Base-by-base conservation (phyloP, 2,797 vertebrate genomes). In the Siniperca obscura region DNA sequence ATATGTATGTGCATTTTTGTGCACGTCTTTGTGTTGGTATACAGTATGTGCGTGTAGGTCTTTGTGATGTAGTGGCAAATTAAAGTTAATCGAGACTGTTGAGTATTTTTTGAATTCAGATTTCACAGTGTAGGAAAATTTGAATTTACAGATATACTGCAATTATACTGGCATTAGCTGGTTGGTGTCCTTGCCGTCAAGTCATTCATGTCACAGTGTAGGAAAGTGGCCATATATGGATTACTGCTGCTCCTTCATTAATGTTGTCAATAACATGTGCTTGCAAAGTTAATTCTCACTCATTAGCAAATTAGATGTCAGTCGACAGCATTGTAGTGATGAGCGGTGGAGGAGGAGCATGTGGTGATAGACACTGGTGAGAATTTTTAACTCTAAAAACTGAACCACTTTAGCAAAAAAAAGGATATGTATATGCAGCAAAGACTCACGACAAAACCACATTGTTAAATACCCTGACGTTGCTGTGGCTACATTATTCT, bases 201-300 rank as follows among this genome's bases (percentile, higher is more conserved):
- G 38, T 53, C 34, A 61, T 76, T 25, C 34, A 19, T 56, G 60
- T 70, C 36, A 48, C 27, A 12, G 25, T 42, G 27, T 13, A 60
- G 76, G 61, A 61, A 66, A 60, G 38, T 19, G 14, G 38, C 76
- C 74, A 73, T 2, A 40, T 55, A 81, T 65, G 1, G 71, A 83
- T 78, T 52, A 21, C 27, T 74, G 56, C 22, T 40, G 22, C 66
- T 72, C 17, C 70, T 82, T 73, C 53, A 48, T 66, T 68, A n/a
- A 52, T 2, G 0, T 3, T 46, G 30, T 70, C 59, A 61, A 79
- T 87, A 69, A 71, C 19, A 25, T 27, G 12, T 38, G 60, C 38
- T 17, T 75, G 25, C 69, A 66, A 78, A 70, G 75, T 68, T 75
- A 19, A 83, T 59, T 79, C 22, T 81, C 22, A 14, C 59, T 74